Evolutionary conservation across 2,113 vertebrate species (phyloP).

Genomic region (Ginglymostoma cirratum): DNA sequence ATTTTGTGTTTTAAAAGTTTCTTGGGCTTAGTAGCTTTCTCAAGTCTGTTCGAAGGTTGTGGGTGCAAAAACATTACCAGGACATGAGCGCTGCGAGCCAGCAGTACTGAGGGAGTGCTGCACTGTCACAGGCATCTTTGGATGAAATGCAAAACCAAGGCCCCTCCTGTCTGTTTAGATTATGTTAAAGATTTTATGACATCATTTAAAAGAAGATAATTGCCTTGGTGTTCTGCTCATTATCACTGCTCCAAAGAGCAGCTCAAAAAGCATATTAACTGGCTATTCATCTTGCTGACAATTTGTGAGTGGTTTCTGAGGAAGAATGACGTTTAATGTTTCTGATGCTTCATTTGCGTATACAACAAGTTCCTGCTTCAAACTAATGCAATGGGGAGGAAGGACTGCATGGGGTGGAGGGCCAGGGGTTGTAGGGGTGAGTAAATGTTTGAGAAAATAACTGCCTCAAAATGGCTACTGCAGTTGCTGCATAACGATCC

Average conservation of each 20-base stretch:
- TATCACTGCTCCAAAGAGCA: neutral
- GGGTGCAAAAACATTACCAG: neutral
- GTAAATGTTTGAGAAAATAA: neutral
- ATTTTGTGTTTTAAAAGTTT: neutral
- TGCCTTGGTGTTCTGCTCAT: neutral
- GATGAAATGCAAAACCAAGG: neutral
- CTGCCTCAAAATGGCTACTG: neutral
- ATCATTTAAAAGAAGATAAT: neutral
- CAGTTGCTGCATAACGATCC: neutral
- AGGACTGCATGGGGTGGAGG: neutral
- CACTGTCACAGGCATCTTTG: neutral
- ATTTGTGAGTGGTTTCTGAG: neutral
- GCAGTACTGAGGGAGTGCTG: neutral
- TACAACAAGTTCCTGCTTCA: neutral
- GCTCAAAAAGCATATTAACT: constrained; percentile 14
- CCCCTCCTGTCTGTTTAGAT: neutral
- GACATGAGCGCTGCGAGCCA: neutral
- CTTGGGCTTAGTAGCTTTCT: neutral
- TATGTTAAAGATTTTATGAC: neutral
- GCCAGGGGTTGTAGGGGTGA: neutral
- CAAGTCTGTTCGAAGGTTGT: neutral
- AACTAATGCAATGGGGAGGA: neutral
- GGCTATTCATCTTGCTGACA: neutral
- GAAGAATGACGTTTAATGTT: neutral
- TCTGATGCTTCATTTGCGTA: neutral